These are phyloP conservation scores for Artemia sinica DNA, from an alignment of 2,888 invertebrate genomes.

Conservation along the genomic window DNA sequence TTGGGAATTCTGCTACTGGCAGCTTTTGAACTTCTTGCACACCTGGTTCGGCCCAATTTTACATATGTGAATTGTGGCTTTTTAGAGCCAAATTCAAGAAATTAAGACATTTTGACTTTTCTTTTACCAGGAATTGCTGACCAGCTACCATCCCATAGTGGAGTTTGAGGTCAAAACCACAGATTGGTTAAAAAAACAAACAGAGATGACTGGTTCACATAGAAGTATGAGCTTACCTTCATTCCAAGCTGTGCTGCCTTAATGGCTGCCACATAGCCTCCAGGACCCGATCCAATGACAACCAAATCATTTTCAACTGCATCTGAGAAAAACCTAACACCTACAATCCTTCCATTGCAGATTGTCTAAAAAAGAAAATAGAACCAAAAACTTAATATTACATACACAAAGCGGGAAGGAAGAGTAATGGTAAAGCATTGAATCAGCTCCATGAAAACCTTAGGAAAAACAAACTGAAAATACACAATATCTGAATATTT, in stretches of 20 bases:
- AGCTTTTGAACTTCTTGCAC: too few species aligned
- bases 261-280: slow-evolving; percentile 97
- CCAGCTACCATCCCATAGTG: slow-evolving; percentile 24
- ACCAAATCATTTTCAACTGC: slow-evolving; percentile 68
- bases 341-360: neutral
- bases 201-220: neutral
- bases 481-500: too few species aligned
- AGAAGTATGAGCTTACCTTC: slow-evolving; percentile 44
- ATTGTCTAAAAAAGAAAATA: too few species aligned
- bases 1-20: too few species aligned
- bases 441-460: too few species aligned
- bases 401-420: too few species aligned
- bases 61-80: slow-evolving; percentile 3
- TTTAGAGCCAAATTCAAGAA: too few species aligned
- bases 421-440: too few species aligned
- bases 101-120: too few species aligned
- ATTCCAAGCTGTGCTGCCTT: slow-evolving; percentile 96
- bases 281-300: slow-evolving; percentile 94
- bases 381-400: too few species aligned
- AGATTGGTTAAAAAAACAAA: slow-evolving; percentile 14
- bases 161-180: neutral
- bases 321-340: slow-evolving; percentile 18
- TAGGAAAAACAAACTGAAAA: too few species aligned
- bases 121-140: too few species aligned
- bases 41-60: neutral